Base-by-base conservation (phyloP, 2,888 invertebrate species). In the Sphaerophoria rueppellii region DNA sequence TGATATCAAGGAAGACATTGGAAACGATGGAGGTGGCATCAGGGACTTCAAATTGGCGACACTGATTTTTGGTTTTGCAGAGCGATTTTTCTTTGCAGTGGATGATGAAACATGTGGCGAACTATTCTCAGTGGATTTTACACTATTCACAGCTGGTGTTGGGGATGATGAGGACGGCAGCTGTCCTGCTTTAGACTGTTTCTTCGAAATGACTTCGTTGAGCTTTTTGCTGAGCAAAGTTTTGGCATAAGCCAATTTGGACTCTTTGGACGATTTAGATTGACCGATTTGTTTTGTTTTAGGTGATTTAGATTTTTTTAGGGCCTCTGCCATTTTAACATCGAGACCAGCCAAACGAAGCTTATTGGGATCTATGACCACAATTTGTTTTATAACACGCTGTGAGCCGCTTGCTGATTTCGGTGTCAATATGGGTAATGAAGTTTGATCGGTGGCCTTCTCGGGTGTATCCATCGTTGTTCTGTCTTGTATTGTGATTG, bases 361-460 rank as follows among this genome's bases (percentile, higher is more conserved):
- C 83, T 91, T 92, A 4, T 88, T 89, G 4, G 89, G 88, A 88
- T 91, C 91, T 52, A 91, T 87, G 11, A 89, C 89, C 65, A 87
- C 87, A 35, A 91, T 88, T 87, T 88, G 89, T 32, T 89, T 89
- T 40, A 91, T 90, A 54, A 91, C 87, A 40, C 89, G 89, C 69
- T 88, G 89, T 46, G 87, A 60, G 9, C 76, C 73, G n/a, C 69
- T 69, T 40, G 55, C 58, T n/a, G 35, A 65, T 58, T 81, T 81
- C n/a, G 81, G 85, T 0, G 85, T 85, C 4, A 85, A 9, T 48
- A 55, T 32, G 4, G 83, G 83, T 63, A 80, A 7, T 24, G 43
- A 6, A 48, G 37, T 43, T 5, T 63, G 46, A 37, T 16, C 75
- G 5, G 24, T 24, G 24, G 16, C 52, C 5, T 80, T 72, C 3